These are phyloP conservation scores for Eupristina koningsbergeri DNA, from an alignment of 1,140 invertebrate species.

Conservation along the genomic window DNA sequence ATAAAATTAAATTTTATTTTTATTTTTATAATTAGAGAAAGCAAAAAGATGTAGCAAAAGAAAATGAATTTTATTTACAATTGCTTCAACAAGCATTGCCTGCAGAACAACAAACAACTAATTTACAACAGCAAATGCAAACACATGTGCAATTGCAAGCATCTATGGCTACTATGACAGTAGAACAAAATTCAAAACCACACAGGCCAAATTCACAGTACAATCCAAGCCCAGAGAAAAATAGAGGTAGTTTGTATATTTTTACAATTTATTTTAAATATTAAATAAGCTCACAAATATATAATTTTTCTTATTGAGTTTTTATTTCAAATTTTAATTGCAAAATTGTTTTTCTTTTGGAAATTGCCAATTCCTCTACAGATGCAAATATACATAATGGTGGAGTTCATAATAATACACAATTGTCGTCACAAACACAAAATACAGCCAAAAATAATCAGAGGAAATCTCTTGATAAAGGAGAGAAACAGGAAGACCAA, in stretches of 20 bases:
- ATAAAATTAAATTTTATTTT: background rate
- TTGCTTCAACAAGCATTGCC: constrained; percentile 93
- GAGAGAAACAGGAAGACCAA: constrained; percentile 71
- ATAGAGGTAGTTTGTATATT: constrained; percentile 74
- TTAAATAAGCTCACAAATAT: background rate
- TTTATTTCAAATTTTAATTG: no score
- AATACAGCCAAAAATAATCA: constrained; percentile 72
- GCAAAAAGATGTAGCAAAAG: constrained; percentile 93
- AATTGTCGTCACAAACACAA: constrained; percentile 63
- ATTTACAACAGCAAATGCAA: constrained; percentile 71
- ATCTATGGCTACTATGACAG: constrained; percentile 59
- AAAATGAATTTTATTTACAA: constrained; percentile 96
- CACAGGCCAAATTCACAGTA: constrained; percentile 70
- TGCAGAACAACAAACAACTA: constrained; percentile 79
- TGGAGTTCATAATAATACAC: constrained; percentile 65
- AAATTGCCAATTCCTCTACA: constrained; percentile 48
- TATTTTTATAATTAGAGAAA: constrained; percentile 77
- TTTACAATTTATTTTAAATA: constrained; percentile 53
- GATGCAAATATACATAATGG: constrained; percentile 72
- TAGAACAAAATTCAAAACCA: constrained; percentile 69
- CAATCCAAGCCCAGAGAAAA: constrained; percentile 75
- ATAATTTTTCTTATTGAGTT: background rate
- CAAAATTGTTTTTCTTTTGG: constrained; percentile 29
- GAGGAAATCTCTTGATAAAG: constrained; percentile 75
- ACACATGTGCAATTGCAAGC: constrained; percentile 65